These are phyloP conservation scores for Napeogenes inachia DNA, from an alignment of 2,888 invertebrate species.

Conservation along the genomic window DNA sequence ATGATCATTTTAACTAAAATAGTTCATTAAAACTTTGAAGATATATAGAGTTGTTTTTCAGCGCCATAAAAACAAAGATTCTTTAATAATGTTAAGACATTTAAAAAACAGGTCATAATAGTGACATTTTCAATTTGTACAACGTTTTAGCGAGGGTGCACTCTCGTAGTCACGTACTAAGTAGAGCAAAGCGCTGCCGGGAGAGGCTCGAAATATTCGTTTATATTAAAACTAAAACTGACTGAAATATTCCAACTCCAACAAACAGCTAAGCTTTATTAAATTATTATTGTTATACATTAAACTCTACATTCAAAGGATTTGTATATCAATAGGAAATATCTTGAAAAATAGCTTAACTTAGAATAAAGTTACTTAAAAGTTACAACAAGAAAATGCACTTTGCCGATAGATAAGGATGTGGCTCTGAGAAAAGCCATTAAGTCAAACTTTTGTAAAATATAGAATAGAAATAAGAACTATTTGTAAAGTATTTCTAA, in stretches of 20 bases:
- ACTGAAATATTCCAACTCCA: no score
- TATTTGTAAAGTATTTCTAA: not conserved
- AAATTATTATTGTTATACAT: no score
- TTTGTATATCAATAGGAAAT: not conserved
- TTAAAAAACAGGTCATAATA: constrained; percentile 7
- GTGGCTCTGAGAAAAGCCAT: constrained; percentile 15
- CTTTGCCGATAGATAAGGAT: constrained; percentile 16
- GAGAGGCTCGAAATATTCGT: constrained; percentile 7
- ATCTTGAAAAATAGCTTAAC: not conserved
- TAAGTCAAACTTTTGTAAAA: constrained; percentile 4
- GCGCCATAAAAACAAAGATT: no score
- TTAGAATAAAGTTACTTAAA: constrained; percentile 12
- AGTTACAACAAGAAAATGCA: constrained; percentile 17
- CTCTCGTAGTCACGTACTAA: constrained; percentile 10
- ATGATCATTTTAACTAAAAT: no score
- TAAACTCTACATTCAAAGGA: no score
- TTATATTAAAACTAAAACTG: constrained; percentile 7
- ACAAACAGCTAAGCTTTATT: no score
- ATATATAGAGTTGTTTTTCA: no score
- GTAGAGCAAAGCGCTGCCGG: constrained; percentile 5
- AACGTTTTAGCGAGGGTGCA: constrained; percentile 6
- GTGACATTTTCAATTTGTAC: constrained; percentile 13
- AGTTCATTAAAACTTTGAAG: no score
- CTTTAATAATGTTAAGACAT: not conserved
- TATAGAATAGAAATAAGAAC: not conserved